These are phyloP conservation scores for Sitodiplosis mosellana DNA, from an alignment of 1,140 invertebrate genomes.

Conservation along the genomic window DNA sequence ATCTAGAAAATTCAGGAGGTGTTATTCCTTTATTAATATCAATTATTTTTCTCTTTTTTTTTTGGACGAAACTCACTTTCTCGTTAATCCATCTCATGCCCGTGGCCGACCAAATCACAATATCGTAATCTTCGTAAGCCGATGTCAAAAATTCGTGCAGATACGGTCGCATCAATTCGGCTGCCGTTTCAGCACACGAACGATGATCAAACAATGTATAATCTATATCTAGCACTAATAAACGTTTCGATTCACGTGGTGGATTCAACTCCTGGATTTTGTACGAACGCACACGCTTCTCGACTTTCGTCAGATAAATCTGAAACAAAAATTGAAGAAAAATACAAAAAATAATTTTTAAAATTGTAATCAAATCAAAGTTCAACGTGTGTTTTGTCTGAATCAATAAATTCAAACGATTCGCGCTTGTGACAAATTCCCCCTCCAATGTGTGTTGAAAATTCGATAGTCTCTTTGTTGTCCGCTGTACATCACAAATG, in stretches of 20 bases:
- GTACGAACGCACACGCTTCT: constrained; percentile 70
- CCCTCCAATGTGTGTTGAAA: too few species aligned
- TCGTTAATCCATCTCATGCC: constrained; percentile 97
- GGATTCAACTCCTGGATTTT: constrained; percentile 67
- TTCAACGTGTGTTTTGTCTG: too few species aligned
- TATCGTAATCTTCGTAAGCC: constrained; percentile 80
- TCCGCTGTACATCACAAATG: too few species aligned
- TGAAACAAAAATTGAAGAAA: constrained; percentile 16
- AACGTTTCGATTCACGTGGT: constrained; percentile 64
- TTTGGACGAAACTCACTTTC: too few species aligned
- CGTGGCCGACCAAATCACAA: constrained; percentile 88
- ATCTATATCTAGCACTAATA: constrained; percentile 91
- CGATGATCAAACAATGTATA: constrained; percentile 93
- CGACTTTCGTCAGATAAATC: constrained; percentile 57
- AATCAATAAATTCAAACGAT: constrained; percentile 2
- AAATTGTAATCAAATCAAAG: too few species aligned
- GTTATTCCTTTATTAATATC: too few species aligned
- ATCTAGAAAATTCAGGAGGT: too few species aligned
- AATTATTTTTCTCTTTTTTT: too few species aligned
- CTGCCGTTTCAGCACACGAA: constrained; percentile 62
- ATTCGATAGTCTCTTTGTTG: too few species aligned
- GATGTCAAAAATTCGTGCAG: constrained; percentile 85
- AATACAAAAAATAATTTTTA: too few species aligned
- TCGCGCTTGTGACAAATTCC: too few species aligned
- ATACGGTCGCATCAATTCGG: constrained; percentile 84